These are phyloP conservation scores for Oppia nitens DNA, from an alignment of 1,140 invertebrate genomes.

Conservation along the genomic window DNA sequence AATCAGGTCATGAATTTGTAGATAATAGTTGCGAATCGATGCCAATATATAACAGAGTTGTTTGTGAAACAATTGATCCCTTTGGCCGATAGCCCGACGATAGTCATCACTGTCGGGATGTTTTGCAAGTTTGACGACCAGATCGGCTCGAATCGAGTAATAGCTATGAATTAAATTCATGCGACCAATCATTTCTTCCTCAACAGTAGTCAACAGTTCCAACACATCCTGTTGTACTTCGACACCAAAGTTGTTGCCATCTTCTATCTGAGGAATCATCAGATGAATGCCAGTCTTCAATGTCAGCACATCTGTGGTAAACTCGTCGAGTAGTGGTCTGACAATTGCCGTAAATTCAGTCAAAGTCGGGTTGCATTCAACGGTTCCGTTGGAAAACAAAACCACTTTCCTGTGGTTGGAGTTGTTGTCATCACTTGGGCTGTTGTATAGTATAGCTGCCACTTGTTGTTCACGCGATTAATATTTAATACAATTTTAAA, in stretches of 20 bases:
- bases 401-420: not conserved
- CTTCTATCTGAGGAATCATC: constrained; percentile 11
- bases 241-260: constrained; percentile 16
- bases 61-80: constrained; percentile 7
- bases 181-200: not conserved
- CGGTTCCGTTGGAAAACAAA: constrained; percentile 6
- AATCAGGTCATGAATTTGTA: constrained; percentile 6
- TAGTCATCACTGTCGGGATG: constrained; percentile 11
- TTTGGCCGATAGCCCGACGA: not conserved
- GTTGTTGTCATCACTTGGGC: not conserved
- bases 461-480: too few relatives aligned
- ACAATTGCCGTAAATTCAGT: constrained; percentile 5
- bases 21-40: constrained; percentile 4
- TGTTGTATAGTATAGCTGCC: too few relatives aligned
- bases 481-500: too few relatives aligned
- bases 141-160: not conserved
- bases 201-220: not conserved
- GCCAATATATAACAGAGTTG: constrained; percentile 1
- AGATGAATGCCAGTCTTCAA: constrained; percentile 12
- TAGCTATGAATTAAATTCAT: constrained; percentile 1
- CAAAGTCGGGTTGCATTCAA: constrained; percentile 7
- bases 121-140: constrained; percentile 6
- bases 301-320: not conserved
- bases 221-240: constrained; percentile 10
- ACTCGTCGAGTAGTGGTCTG: constrained; percentile 5